Evolutionary conservation across 2,113 vertebrate genomes (phyloP), one percentile per base, ranked within the genome.

Genomic region (Podiceps cristatus): DNA sequence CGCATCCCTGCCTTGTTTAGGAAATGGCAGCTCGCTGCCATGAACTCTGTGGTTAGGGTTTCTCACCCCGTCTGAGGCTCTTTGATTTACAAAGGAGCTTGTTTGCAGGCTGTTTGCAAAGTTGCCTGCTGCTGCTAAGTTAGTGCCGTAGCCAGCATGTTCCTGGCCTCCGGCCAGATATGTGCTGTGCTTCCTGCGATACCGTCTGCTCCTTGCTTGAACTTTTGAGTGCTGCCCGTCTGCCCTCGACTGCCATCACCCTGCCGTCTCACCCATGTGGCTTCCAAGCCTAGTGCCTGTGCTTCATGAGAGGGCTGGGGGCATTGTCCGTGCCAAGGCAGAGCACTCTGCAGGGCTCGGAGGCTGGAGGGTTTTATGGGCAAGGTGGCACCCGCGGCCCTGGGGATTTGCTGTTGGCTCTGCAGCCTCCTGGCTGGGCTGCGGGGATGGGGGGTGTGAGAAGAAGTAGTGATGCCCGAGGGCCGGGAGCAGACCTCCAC

Each of bases 321-420:
- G 14, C n/a, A 4, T 4, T 11, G 7, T 18, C 71, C 1, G 1
- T 25, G 19, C 77, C 28, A 42, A 35, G 0, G 3, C 17, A 53
- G 16, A 31, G 33, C 0, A 2, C 19, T 58, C 10, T 53, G 4
- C 0, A 0, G 28, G 40, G 15, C 33, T n/a, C 1, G 0, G 40
- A 33, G 29, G 29, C 25, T 31, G 29, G 23, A 49, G 42, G n/a
- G 20, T 55, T 35, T 47, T 19, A 1, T 8, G 20, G 80, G 45
- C 63, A 59, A 25, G 13, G 15, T 28, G 76, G 24, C 9, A 27
- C 6, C 64, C 22, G n/a, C 73, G 44, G 40, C n/a, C 23, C 37
- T 35, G 8, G 33, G 37, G 29, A 44, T 22, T 8, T 40, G 25
- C n/a, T 33, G 49, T 1, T 1, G 2, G 28, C 33, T 76, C n/a